phyloP scores from a whole-genome alignment of 2,797 vertebrate genomes.

The Lagocephalus sceleratus region DNA sequence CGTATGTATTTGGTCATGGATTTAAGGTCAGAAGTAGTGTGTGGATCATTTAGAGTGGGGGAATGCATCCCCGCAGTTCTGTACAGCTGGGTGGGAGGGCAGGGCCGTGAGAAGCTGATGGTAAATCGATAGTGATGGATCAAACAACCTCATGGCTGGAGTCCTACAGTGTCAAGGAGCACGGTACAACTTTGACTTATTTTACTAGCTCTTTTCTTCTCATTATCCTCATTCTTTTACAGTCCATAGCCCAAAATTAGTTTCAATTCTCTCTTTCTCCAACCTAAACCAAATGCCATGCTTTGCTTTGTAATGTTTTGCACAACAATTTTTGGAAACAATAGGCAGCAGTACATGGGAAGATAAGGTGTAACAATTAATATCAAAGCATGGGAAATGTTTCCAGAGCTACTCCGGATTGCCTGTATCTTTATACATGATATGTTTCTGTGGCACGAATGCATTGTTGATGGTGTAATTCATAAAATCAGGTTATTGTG shows the following conservation, averaged over 20 bases:
- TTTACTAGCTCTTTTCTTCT: conserved; percentile 36
- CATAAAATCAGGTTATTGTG: conserved; percentile 3
- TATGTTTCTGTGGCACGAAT: conserved; percentile 8
- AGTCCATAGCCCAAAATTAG: conserved; percentile 4
- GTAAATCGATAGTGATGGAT: conserved; percentile 76
- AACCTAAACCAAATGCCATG: neutral
- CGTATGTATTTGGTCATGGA: conserved; percentile 26
- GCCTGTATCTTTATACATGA: conserved; percentile 2
- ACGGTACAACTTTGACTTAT: conserved; percentile 42
- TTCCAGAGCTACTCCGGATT: conserved; percentile 13
- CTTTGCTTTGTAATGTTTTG: conserved; percentile 31
- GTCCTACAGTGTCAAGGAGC: conserved; percentile 48
- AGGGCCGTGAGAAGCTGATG: conserved; percentile 54
- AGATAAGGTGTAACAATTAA: conserved; percentile 44
- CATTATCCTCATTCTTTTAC: conserved; percentile 37
- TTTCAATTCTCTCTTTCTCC: conserved; percentile 26
- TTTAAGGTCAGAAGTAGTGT: conserved; percentile 41
- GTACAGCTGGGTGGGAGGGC: conserved; percentile 51
- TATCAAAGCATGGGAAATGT: conserved; percentile 25
- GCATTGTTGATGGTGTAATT: neutral
- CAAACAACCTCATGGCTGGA: conserved; percentile 66
- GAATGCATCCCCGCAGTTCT: conserved; percentile 22
- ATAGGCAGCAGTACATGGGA: conserved; percentile 30
- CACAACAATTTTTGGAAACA: conserved; percentile 47
- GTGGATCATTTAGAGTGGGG: conserved; percentile 11